A percentile compares a stretch with the other conserved stretches of the same genome.
phyloP scores from a whole-genome alignment of 2,888 invertebrate genomes.

The Xylocampa areola region DNA sequence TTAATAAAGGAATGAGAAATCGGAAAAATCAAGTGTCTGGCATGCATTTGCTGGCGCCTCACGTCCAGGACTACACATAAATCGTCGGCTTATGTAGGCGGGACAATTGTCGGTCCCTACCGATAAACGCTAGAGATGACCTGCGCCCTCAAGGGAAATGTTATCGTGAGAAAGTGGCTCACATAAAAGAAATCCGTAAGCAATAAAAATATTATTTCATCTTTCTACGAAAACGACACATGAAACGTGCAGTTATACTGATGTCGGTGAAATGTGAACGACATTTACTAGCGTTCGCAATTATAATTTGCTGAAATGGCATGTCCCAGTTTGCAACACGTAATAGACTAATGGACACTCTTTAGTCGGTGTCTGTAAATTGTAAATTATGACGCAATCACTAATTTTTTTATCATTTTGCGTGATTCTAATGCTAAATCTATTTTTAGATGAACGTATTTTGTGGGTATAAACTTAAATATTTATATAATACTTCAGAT shows the following conservation, averaged over 20 bases:
- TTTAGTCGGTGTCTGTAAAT: constrained; percentile 39
- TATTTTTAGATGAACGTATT: constrained; percentile 2
- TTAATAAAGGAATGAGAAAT: constrained; percentile 56
- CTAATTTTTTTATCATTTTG: constrained; percentile 45
- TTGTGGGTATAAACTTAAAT: background rate
- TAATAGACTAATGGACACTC: constrained; percentile 56
- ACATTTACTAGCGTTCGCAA: constrained; percentile 44
- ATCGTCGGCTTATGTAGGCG: constrained; percentile 76
- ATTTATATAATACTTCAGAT: constrained; percentile 11
- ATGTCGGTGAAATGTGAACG: constrained; percentile 34
- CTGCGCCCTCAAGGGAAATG: constrained; percentile 60
- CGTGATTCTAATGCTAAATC: constrained; percentile 37
- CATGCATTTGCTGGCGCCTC: constrained; percentile 67
- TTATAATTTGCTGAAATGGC: constrained; percentile 62
- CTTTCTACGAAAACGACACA: constrained; percentile 25
- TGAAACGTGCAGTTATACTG: constrained; percentile 20
- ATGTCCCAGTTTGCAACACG: constrained; percentile 59
- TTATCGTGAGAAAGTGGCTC: constrained; percentile 68
- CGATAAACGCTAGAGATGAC: constrained; percentile 73
- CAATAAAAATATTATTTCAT: constrained; percentile 27
- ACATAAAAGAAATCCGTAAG: constrained; percentile 40
- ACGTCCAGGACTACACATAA: constrained; percentile 70
- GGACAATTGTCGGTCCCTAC: constrained; percentile 71
- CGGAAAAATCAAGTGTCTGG: constrained; percentile 57
- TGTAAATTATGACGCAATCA: constrained; percentile 48